Base-by-base conservation (phyloP, 2,797 vertebrate genomes). In the Meda fulgida region DNA sequence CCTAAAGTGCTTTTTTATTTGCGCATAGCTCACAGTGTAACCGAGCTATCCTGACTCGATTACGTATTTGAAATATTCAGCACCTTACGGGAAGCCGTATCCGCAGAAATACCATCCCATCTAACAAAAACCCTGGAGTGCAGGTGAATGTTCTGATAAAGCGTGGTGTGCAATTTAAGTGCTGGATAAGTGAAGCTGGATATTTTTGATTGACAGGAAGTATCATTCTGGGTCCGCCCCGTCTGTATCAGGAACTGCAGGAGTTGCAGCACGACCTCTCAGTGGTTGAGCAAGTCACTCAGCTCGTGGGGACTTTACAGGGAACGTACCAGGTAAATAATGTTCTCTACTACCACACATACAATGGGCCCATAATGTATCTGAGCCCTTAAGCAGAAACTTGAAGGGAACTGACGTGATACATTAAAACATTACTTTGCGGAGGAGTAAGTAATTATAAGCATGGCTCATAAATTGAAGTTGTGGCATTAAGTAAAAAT, bases 191-290 rank as follows among this genome's bases (percentile, higher is more conserved):
- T 51, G 18, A 85, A 72, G 55, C 53, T 73, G 29, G n/a, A 13
- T 9, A 81, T 78, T 66, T 72, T 23, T 88, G 70, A 81, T 89
- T 88, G 72, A 66, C 69, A 96, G 96, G 95, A 84, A 98, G 97
- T 92, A 95, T 96, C 10, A 95, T 96, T 84, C 91, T 99, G 90
- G 98, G 98, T 2, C 98, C 98, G 0, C 97, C 97, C 0, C 95
- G 97, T n/a, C 97, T 99, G 53, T 99, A 97, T 94, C 97, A 98
- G 92, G 97, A 99, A 90, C 97, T 99, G 29, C 97, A 98, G 93
- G 97, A 98, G 76, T 93, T 99, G 26, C 97, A 98, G 82, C 97
- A 98, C 63, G 98, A 99, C 91, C 94, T 99, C 85, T 97, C 95
- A 0, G 97, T 99, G 60, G 97, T 99, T 86, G 97, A 98, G 86